Conservation (phyloP, 2,113 vertebrate species). For the Beaufortia kweichowensis region DNA sequence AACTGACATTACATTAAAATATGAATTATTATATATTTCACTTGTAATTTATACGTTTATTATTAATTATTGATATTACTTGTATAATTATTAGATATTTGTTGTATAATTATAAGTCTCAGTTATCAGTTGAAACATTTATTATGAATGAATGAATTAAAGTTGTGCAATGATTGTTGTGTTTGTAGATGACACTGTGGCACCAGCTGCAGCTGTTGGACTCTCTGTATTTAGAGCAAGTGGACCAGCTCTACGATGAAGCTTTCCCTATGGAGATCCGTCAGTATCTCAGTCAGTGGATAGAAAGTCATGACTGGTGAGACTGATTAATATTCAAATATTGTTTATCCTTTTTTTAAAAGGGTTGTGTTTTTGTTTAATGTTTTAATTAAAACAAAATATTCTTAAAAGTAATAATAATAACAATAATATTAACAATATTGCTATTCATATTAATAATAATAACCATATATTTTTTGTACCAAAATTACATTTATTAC, state of each 20-base stretch:
- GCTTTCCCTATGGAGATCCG: conserved; percentile 88
- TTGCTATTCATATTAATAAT: too few species aligned
- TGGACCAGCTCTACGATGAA: conserved; percentile 85
- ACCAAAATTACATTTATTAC: too few species aligned
- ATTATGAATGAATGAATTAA: too few species aligned
- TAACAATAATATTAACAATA: too few species aligned
- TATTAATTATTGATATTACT: background rate
- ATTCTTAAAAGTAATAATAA: too few species aligned
- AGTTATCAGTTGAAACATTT: too few species aligned
- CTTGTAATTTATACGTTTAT: background rate
- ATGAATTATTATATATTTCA: too few species aligned
- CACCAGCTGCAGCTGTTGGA: conserved; percentile 83
- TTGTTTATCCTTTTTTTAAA: background rate
- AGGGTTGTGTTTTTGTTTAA: background rate
- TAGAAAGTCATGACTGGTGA: conserved; percentile 93
- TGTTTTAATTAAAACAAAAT: too few species aligned
- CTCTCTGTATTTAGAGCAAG: conserved; percentile 78
- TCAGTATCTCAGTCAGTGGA: conserved; percentile 81
- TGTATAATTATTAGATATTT: too few species aligned
- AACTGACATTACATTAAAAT: too few species aligned
- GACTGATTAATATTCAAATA: conserved; percentile 35
- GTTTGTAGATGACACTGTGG: conserved; percentile 89
- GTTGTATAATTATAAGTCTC: too few species aligned
- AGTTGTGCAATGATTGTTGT: background rate
- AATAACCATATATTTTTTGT: too few species aligned